A percentile compares a stretch with the other conserved stretches of the same genome.
These are phyloP conservation scores for Psittacara wagleri DNA, from an alignment of 2,113 vertebrate species.

Conservation along the genomic window DNA sequence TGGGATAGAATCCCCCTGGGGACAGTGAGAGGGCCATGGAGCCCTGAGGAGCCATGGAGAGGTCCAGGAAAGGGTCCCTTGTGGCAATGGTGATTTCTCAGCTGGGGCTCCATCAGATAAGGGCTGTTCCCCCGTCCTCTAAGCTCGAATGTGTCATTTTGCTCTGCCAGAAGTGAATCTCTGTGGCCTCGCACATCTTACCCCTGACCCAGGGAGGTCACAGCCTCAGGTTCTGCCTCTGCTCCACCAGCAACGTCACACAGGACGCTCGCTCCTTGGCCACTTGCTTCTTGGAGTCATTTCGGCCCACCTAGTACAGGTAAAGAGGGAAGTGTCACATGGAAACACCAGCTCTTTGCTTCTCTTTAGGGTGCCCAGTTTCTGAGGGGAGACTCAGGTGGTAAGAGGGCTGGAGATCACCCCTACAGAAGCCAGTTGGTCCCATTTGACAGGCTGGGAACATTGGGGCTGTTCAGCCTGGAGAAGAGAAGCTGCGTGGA, in stretches of 20 bases:
- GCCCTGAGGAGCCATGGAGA: not conserved
- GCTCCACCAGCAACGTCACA: not conserved
- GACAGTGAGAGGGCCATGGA: not conserved
- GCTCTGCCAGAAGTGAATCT: not conserved
- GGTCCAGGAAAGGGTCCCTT: not conserved
- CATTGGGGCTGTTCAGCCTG: no score
- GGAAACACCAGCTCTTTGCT: not conserved
- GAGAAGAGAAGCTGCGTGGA: not conserved
- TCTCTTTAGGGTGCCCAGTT: not conserved
- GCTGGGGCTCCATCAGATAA: rapidly evolving
- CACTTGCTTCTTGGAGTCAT: not conserved
- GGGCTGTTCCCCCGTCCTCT: rapidly evolving
- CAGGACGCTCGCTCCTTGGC: not conserved
- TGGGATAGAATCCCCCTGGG: not conserved
- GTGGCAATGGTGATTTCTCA: rapidly evolving
- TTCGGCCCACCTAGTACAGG: not conserved
- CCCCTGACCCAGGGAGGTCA: not conserved
- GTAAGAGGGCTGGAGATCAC: not conserved
- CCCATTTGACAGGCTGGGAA: not conserved
- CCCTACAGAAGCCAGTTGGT: not conserved
- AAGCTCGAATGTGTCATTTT: not conserved
- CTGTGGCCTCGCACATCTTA: not conserved
- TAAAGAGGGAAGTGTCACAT: not conserved
- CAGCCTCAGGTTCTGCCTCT: not conserved
- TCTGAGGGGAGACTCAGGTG: not conserved